phyloP scores from a whole-genome alignment of 2,113 vertebrate genomes.

The Melanocharis versteri region DNA sequence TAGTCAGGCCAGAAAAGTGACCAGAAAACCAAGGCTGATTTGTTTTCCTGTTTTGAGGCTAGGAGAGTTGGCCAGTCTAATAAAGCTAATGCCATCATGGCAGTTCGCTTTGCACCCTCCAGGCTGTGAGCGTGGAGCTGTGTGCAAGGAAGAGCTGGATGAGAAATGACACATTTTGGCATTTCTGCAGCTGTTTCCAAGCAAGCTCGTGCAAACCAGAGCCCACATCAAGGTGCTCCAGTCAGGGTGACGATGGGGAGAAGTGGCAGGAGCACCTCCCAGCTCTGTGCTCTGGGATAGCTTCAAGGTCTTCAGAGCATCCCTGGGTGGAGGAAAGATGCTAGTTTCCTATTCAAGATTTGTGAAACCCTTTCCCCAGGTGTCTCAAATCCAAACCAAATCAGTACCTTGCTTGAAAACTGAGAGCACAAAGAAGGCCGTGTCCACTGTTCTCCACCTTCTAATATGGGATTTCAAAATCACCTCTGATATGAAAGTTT shows the following conservation, averaged over 20 bases:
- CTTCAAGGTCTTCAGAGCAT: not conserved
- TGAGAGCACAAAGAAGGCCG: not conserved
- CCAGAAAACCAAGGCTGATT: not conserved
- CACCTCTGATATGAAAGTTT: not conserved
- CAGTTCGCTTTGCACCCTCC: not conserved
- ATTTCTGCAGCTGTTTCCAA: not conserved
- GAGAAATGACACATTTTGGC: not conserved
- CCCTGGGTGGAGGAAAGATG: not conserved
- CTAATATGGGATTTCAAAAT: not conserved
- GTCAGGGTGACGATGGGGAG: accelerated
- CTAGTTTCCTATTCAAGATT: not conserved
- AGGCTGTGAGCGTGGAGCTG: accelerated
- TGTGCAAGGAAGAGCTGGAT: not conserved
- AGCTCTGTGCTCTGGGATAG: not conserved
- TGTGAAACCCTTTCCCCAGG: not conserved
- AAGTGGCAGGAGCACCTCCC: not conserved
- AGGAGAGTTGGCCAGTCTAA: not conserved
- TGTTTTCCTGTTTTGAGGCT: not conserved
- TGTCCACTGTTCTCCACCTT: not conserved
- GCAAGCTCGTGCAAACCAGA: not conserved
- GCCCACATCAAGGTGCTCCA: accelerated
- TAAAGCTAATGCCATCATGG: not conserved
- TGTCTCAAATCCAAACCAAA: not conserved
- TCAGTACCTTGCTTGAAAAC: not conserved
- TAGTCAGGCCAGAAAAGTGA: not conserved